Conservation (phyloP, 2,888 invertebrate genomes). For the Entomobrya multifasciata region DNA sequence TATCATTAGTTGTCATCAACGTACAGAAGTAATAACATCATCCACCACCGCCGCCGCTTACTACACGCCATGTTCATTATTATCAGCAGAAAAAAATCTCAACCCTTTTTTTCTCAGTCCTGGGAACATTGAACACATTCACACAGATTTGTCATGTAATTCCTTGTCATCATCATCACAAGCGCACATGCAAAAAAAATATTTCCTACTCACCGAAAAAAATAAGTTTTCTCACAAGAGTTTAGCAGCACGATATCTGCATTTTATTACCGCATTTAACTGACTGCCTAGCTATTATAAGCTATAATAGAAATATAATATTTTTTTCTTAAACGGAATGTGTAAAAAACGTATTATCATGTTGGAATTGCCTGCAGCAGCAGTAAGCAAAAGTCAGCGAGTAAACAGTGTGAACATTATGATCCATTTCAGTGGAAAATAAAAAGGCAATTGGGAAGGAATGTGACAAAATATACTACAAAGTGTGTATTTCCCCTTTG, state of each 20-base stretch:
- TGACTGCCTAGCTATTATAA: background rate
- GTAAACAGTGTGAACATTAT: conserved; percentile 62
- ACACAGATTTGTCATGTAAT: conserved; percentile 66
- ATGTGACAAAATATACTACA: conserved; percentile 65
- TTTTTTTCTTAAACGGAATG: conserved; percentile 63
- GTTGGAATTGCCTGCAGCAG: background rate
- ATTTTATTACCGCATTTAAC: conserved; percentile 62
- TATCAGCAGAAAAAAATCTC: conserved; percentile 36
- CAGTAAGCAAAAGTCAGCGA: no score
- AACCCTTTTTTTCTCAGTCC: conserved; percentile 28
- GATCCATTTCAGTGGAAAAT: conserved; percentile 61
- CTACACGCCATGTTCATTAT: conserved; percentile 25
- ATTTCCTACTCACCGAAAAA: conserved; percentile 48
- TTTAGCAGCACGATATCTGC: conserved; percentile 38
- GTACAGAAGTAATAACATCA: conserved; percentile 12
- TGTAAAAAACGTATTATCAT: conserved; percentile 32
- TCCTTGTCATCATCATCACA: conserved; percentile 57
- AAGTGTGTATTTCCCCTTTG: background rate
- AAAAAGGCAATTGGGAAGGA: conserved; percentile 73
- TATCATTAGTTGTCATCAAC: conserved; percentile 70
- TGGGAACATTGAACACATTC: conserved; percentile 10
- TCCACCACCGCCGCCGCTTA: conserved; percentile 19
- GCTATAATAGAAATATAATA: conserved; percentile 22
- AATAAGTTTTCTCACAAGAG: conserved; percentile 34
- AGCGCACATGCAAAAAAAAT: conserved; percentile 34